Evolutionary conservation across 2,888 invertebrate genomes (phyloP).

Genomic region (Tholera decimalis): DNA sequence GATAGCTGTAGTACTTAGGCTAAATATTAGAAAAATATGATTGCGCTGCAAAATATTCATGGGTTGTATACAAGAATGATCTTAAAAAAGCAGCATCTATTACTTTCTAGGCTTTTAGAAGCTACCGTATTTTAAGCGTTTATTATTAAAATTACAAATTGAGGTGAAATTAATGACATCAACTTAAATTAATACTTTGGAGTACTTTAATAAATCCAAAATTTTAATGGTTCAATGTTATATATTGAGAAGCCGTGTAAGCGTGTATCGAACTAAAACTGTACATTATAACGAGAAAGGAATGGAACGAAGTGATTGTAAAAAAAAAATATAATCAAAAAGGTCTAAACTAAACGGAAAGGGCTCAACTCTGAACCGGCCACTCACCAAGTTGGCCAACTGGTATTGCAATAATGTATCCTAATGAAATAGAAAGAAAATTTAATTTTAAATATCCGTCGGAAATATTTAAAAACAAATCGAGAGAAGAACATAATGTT

Average conservation of each 20-base stretch:
- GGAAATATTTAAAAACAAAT: slow-evolving; percentile 58
- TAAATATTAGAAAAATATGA: slow-evolving; percentile 54
- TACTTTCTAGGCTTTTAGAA: slow-evolving; percentile 36
- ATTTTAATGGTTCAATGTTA: slow-evolving; percentile 59
- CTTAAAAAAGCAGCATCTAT: slow-evolving; percentile 60
- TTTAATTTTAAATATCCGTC: slow-evolving; percentile 71
- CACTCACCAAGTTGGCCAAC: slow-evolving; percentile 91
- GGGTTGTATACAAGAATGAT: slow-evolving; percentile 56
- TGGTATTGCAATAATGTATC: slow-evolving; percentile 90
- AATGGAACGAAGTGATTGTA: slow-evolving; percentile 66
- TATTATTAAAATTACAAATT: slow-evolving; percentile 52
- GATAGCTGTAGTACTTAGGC: slow-evolving; percentile 61
- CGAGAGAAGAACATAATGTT: slow-evolving; percentile 68
- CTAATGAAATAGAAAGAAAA: slow-evolving; percentile 87
- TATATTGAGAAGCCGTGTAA: slow-evolving; percentile 81
- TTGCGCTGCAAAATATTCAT: slow-evolving; percentile 65
- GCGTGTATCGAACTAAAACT: slow-evolving; percentile 74
- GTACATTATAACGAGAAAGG: slow-evolving; percentile 64
- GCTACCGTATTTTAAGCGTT: slow-evolving; percentile 58
- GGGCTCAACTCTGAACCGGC: slow-evolving; percentile 73
- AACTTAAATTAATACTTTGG: slow-evolving; percentile 44
- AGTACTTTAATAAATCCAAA: slow-evolving; percentile 52
- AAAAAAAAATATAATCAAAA: slow-evolving; percentile 66
- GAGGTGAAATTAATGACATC: slow-evolving; percentile 45
- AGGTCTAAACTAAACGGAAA: slow-evolving; percentile 76